A percentile compares a stretch with the other conserved stretches of the same genome.
These are phyloP conservation scores for Myiothlypis coronata DNA, from an alignment of 2,797 vertebrate genomes.

Conservation along the genomic window DNA sequence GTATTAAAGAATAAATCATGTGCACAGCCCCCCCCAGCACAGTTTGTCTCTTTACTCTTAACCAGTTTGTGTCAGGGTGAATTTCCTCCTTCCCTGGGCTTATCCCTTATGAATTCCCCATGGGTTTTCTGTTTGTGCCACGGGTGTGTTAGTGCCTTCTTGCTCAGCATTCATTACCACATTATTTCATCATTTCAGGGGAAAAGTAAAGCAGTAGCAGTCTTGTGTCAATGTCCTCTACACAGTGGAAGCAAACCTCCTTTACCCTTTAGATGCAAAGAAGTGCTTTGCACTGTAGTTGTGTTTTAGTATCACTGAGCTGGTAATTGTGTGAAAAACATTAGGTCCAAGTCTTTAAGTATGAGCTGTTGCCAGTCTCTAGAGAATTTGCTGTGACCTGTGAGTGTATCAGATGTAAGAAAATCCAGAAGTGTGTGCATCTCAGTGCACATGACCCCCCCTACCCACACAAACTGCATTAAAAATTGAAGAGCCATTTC, in stretches of 20 bases:
- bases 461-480: neutral
- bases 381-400: neutral
- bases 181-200: neutral
- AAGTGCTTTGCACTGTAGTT: neutral
- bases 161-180: neutral
- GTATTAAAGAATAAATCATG: slow-evolving; percentile 66
- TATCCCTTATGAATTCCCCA: neutral
- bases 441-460: neutral
- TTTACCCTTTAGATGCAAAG: neutral
- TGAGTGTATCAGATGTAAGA: neutral
- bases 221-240: neutral
- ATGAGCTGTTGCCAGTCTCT: neutral
- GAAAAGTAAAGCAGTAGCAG: neutral
- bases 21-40: neutral
- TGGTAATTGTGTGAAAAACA: neutral
- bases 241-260: neutral
- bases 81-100: slow-evolving; percentile 2
- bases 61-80: neutral
- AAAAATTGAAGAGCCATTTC: neutral
- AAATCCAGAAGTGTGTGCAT: neutral
- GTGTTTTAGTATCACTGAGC: neutral
- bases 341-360: neutral
- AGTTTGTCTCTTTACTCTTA: slow-evolving; percentile 33
- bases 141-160: neutral
- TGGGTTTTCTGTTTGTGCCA: neutral